These are phyloP conservation scores for Heterochromis multidens DNA, from an alignment of 2,113 vertebrate genomes.

Conservation along the genomic window DNA sequence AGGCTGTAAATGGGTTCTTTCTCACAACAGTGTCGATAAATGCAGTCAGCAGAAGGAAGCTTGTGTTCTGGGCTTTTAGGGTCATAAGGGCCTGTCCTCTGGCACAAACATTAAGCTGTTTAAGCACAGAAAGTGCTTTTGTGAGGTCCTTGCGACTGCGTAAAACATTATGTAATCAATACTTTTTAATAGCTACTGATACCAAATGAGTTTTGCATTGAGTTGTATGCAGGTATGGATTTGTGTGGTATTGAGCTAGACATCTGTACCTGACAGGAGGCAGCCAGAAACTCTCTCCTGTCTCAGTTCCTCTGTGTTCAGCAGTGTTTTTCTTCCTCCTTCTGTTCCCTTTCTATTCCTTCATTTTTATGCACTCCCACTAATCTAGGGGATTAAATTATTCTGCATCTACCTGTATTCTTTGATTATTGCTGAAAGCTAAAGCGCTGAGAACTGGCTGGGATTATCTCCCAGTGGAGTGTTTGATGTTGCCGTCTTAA, in stretches of 20 bases:
- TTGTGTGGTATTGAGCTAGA: constrained; percentile 15
- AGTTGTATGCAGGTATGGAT: constrained; percentile 19
- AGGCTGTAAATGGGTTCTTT: neutral
- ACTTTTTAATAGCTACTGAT: constrained; percentile 15
- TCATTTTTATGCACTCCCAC: constrained; percentile 43
- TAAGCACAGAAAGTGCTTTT: constrained; percentile 1
- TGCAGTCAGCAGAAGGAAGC: neutral
- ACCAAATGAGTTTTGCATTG: constrained; percentile 10
- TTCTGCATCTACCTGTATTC: constrained; percentile 59
- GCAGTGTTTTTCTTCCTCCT: constrained; percentile 9
- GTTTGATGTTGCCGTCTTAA: constrained; percentile 61
- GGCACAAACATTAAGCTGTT: neutral
- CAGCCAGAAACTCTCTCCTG: neutral
- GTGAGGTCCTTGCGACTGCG: neutral
- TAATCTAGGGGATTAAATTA: constrained; percentile 61
- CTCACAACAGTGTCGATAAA: neutral
- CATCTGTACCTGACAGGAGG: neutral
- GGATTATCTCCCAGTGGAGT: constrained; percentile 53
- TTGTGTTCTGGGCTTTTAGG: neutral
- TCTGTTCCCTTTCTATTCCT: constrained; percentile 1
- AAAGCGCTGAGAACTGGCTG: constrained; percentile 14
- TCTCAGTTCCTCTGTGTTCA: neutral
- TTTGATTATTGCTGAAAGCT: constrained; percentile 61
- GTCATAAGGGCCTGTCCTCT: neutral
- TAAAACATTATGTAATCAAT: constrained; percentile 34